Evolutionary conservation across 2,113 vertebrate genomes (phyloP).

Genomic region (Hyperopisus bebe): DNA sequence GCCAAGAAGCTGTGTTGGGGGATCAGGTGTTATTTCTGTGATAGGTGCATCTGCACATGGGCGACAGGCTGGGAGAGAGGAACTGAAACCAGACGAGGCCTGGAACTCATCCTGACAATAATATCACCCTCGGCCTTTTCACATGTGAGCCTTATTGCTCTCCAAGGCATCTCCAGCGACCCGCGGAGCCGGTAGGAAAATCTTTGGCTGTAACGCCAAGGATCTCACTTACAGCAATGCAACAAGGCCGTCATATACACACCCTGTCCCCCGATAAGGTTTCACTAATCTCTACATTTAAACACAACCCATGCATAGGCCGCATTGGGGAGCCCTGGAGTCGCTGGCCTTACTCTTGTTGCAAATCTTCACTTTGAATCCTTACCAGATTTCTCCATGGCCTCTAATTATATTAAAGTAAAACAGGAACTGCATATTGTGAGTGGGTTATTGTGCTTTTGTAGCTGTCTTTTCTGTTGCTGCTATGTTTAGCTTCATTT

Average conservation of each 20-base stretch:
- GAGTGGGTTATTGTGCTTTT: background rate
- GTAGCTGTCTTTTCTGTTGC: background rate
- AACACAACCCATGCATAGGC: background rate
- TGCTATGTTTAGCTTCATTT: background rate
- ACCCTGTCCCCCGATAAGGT: background rate
- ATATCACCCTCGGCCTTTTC: background rate
- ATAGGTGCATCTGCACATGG: background rate
- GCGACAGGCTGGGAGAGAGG: background rate
- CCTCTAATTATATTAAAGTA: background rate
- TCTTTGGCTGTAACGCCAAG: background rate
- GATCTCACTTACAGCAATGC: background rate
- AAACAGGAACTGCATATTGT: background rate
- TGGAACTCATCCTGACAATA: conserved; percentile 32
- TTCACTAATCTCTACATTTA: conserved; percentile 2
- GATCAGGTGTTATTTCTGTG: conserved; percentile 12
- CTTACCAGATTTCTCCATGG: background rate
- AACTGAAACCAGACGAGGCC: conserved; percentile 17
- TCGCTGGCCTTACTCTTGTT: background rate
- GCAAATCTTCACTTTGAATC: background rate
- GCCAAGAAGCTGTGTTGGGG: background rate
- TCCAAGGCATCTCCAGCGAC: background rate
- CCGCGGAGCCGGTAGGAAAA: background rate
- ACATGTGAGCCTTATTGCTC: background rate
- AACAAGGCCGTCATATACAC: background rate
- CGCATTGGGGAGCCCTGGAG: background rate